These are phyloP conservation scores for Stegana nigrithorax DNA, from an alignment of 2,888 invertebrate genomes.

Conservation along the genomic window DNA sequence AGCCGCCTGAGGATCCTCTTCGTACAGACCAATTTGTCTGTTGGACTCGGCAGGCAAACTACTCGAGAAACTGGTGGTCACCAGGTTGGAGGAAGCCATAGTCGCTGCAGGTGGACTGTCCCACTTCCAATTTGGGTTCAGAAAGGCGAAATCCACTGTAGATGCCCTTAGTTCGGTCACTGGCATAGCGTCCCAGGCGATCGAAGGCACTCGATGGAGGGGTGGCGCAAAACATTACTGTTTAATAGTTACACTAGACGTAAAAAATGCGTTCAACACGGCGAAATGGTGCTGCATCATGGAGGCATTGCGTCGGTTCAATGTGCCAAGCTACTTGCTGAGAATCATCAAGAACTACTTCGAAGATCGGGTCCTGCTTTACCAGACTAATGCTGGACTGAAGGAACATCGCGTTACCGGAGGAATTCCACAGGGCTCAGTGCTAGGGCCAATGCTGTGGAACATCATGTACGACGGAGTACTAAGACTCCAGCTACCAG, in stretches of 20 bases:
- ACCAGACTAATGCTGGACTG: neutral
- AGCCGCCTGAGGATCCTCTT: neutral
- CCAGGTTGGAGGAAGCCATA: neutral
- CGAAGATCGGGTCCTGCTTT: neutral
- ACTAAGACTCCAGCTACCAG: neutral
- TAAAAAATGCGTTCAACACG: neutral
- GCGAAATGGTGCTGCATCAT: neutral
- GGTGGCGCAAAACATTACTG: too few species aligned
- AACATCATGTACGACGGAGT: slow-evolving; percentile 3
- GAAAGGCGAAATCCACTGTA: too few species aligned
- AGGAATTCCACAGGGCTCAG: neutral
- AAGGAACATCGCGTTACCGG: neutral
- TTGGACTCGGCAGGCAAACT: neutral
- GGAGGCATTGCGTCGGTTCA: neutral
- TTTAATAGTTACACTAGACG: too few species aligned
- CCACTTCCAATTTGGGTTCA: too few species aligned
- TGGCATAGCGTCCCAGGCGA: too few species aligned
- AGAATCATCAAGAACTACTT: neutral
- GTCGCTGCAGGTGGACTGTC: neutral
- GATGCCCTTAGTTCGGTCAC: too few species aligned
- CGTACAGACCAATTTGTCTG: too few species aligned
- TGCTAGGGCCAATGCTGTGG: neutral
- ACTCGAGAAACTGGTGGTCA: neutral
- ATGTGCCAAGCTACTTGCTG: neutral
- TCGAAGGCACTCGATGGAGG: too few species aligned